Percentiles rank a stretch among this genome's conserved stretches.
These are phyloP conservation scores for Lacerta agilis DNA, from an alignment of 2,797 vertebrate species.

Conservation along the genomic window DNA sequence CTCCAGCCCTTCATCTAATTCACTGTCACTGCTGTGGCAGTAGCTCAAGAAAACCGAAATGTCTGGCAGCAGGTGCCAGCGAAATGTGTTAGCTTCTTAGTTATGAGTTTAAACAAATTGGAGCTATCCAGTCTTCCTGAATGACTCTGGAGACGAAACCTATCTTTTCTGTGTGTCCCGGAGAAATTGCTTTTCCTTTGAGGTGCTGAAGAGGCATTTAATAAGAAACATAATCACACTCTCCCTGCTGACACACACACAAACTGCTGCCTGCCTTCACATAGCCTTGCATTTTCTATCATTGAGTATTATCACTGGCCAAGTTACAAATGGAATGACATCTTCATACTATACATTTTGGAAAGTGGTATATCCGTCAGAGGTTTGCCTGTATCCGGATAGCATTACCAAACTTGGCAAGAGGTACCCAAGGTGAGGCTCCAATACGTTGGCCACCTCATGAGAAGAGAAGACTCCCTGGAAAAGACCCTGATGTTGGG, in stretches of 20 bases:
- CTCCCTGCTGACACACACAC: too few species aligned
- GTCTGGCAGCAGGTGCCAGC: neutral
- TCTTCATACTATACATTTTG: too few species aligned
- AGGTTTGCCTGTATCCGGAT: too few species aligned
- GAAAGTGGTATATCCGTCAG: too few species aligned
- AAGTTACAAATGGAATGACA: too few species aligned
- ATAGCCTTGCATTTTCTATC: neutral
- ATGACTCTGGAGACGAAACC: neutral
- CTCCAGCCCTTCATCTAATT: neutral
- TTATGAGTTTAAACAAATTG: neutral
- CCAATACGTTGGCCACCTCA: too few species aligned
- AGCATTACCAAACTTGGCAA: too few species aligned
- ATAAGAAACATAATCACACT: neutral
- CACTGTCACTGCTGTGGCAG: neutral
- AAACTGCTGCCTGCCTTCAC: too few species aligned
- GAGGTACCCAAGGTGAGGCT: too few species aligned
- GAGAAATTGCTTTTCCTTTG: conserved; percentile 3
- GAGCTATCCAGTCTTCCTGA: neutral
- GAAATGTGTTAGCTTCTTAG: neutral
- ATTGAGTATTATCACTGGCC: neutral
- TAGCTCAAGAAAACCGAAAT: neutral
- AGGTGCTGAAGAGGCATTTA: neutral
- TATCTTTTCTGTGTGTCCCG: neutral
- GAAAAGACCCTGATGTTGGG: too few species aligned
- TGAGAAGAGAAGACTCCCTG: too few species aligned